phyloP scores from a whole-genome alignment of 2,888 invertebrate species.

The Pristionchus entomophagus region DNA sequence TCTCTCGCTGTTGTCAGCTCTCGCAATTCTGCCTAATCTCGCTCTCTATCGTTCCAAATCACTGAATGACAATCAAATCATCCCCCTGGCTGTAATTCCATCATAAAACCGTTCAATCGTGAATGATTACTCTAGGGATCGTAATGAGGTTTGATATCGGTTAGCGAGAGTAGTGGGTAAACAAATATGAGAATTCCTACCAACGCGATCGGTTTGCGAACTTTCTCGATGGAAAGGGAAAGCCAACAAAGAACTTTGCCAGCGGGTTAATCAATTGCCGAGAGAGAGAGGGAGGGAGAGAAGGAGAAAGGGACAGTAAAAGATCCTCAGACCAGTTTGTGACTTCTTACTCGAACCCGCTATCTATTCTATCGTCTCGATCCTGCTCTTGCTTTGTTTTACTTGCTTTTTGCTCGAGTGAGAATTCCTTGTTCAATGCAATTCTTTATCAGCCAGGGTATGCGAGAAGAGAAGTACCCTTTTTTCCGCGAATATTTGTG shows the following conservation, averaged over 20 bases:
- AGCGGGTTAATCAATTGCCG: slow-evolving; percentile 15
- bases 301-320: background rate
- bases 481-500: too few relatives aligned
- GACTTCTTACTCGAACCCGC: slow-evolving; percentile 35
- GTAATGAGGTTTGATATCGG: background rate
- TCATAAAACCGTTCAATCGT: background rate
- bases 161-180: background rate
- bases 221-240: slow-evolving; percentile 23
- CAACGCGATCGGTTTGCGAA: slow-evolving; percentile 1
- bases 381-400: background rate
- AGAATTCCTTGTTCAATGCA: background rate
- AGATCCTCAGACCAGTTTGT: slow-evolving; percentile 33
- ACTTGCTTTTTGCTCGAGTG: background rate
- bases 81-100: background rate
- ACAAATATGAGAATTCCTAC: background rate
- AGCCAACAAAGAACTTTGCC: background rate
- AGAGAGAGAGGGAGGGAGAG: background rate
- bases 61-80: background rate
- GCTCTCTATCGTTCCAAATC: background rate
- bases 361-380: background rate
- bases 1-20: background rate
- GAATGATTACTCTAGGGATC: background rate
- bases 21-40: background rate
- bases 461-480: too few relatives aligned
- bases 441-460: too few relatives aligned